A percentile compares a stretch with the other conserved stretches of the same genome.
phyloP scores from a whole-genome alignment of 1,140 invertebrate genomes.

The Drosophila kohkoa region DNA sequence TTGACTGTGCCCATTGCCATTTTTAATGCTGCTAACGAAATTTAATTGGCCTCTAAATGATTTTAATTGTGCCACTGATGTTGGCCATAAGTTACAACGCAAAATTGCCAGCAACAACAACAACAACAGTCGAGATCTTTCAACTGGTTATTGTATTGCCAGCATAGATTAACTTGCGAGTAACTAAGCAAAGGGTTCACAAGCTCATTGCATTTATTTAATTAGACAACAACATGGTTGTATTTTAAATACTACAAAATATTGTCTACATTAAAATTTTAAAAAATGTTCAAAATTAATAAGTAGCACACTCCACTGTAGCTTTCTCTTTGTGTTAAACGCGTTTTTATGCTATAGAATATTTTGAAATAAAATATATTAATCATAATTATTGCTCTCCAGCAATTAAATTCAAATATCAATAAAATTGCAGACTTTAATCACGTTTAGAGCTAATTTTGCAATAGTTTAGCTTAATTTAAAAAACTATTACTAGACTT shows the following conservation, averaged over 20 bases:
- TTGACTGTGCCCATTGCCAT: conserved; percentile 40
- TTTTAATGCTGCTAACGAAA: conserved; percentile 83
- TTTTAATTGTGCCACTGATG: conserved; percentile 83
- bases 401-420: too few species aligned
- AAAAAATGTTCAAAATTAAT: too few species aligned
- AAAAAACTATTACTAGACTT: too few species aligned
- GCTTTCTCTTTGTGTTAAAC: too few species aligned
- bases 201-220: not conserved
- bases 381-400: too few species aligned
- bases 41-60: conserved; percentile 83
- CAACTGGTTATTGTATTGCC: conserved; percentile 2
- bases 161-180: not conserved
- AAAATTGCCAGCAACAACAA: conserved; percentile 57
- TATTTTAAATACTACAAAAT: not conserved
- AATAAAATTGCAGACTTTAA: too few species aligned
- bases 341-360: too few species aligned
- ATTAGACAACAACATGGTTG: not conserved
- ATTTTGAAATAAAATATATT: too few species aligned
- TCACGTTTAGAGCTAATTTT: too few species aligned
- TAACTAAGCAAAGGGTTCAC: conserved; percentile 15
- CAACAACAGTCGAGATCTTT: conserved; percentile 21
- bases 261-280: not conserved
- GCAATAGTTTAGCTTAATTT: too few species aligned
- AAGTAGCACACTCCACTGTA: too few species aligned
- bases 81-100: conserved; percentile 74